Conservation (phyloP, 2,888 invertebrate genomes). For the Endotricha flammealis region DNA sequence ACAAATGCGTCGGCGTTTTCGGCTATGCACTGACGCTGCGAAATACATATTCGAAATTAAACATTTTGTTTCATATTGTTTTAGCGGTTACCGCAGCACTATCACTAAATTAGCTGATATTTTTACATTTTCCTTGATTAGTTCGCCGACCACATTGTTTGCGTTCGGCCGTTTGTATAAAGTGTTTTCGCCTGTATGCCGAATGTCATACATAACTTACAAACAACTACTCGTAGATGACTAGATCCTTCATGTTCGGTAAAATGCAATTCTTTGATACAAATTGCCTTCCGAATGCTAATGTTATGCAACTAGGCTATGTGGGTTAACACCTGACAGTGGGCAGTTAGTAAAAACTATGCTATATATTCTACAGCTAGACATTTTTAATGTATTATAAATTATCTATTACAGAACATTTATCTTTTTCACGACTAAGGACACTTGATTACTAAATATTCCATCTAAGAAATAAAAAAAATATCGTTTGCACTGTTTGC, state of each 20-base stretch:
- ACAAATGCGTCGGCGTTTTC: slow-evolving; percentile 1
- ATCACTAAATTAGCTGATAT: slow-evolving; percentile 1
- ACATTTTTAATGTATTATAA: no score
- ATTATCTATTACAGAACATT: no score
- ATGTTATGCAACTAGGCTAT: not conserved
- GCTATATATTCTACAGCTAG: no score
- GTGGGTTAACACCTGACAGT: not conserved
- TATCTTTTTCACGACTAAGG: no score
- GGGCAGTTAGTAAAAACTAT: no score
- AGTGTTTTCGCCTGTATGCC: not conserved
- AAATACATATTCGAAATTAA: slow-evolving; percentile 4
- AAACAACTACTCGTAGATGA: no score
- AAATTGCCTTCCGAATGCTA: not conserved
- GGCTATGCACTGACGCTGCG: not conserved
- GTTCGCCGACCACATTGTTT: slow-evolving; percentile 4
- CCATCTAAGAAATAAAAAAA: no score
- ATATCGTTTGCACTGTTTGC: no score
- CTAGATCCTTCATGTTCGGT: not conserved
- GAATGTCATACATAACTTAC: not conserved
- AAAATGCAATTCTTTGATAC: slow-evolving; percentile 1
- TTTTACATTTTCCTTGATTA: slow-evolving; percentile 11
- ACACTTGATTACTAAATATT: no score
- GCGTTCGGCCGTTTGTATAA: slow-evolving; percentile 2
- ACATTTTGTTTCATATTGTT: slow-evolving; percentile 1
- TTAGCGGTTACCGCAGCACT: not conserved